Conservation (phyloP, 2,113 vertebrate genomes). For the Oncorhynchus keta region DNA sequence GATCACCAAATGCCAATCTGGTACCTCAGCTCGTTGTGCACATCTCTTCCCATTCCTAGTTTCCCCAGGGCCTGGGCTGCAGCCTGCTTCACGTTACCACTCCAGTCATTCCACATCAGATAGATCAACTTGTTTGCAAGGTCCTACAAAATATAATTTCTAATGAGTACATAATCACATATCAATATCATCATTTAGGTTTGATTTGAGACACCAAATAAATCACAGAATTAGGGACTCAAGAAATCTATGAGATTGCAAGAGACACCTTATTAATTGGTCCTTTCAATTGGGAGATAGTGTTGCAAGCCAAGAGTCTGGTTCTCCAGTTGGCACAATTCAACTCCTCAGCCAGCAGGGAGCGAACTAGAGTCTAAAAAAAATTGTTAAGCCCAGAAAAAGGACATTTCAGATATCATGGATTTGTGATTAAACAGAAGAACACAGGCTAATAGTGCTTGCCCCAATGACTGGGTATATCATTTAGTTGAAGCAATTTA, state of each 20-base stretch:
- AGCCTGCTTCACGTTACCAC: slow-evolving; percentile 60
- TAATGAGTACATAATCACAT: neutral
- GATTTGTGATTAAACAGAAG: neutral
- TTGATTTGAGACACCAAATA: neutral
- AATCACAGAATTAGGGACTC: neutral
- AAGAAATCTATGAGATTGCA: neutral
- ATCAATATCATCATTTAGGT: neutral
- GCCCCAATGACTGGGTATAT: neutral
- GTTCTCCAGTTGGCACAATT: slow-evolving; percentile 71
- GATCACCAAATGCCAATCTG: neutral
- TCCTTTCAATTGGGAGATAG: slow-evolving; percentile 62
- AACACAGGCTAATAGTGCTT: neutral
- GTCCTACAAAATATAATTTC: slow-evolving; percentile 55
- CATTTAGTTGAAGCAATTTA: no score
- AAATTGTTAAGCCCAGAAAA: neutral
- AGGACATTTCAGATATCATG: neutral
- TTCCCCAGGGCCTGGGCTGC: slow-evolving; percentile 69
- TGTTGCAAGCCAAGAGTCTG: slow-evolving; percentile 63
- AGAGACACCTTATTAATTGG: slow-evolving; percentile 53
- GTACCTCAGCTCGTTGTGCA: slow-evolving; percentile 73
- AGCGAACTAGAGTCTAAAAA: slow-evolving; percentile 70
- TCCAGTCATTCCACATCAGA: slow-evolving; percentile 79
- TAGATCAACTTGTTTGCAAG: slow-evolving; percentile 71
- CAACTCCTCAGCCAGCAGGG: slow-evolving; percentile 70
- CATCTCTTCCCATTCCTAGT: slow-evolving; percentile 66